These are phyloP conservation scores for Rhinolophus ferrumequinum DNA, from an alignment of 2,113 vertebrate genomes.

Conservation along the genomic window DNA sequence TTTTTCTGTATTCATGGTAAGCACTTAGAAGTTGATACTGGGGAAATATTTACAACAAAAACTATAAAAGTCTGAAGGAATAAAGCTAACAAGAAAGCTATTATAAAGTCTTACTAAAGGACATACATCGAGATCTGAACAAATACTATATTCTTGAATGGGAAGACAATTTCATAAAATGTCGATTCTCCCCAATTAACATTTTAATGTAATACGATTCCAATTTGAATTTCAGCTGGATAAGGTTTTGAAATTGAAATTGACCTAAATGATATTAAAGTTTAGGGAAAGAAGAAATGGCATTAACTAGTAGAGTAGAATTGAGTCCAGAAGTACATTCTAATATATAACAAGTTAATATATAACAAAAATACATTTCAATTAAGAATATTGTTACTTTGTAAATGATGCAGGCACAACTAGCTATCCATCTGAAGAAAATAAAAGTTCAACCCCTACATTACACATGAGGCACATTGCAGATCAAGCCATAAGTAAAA, in stretches of 20 bases:
- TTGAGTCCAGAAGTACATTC: not conserved
- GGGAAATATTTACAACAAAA: not conserved
- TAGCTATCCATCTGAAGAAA: not conserved
- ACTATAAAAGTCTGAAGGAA: not conserved
- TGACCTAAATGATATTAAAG: not conserved
- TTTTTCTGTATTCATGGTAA: conserved; percentile 6
- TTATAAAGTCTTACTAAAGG: not conserved
- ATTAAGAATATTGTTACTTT: not conserved
- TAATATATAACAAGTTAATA: not conserved
- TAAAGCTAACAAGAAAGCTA: conserved; percentile 11
- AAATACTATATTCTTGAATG: conserved; percentile 7
- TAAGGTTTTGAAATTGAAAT: conserved; percentile 16
- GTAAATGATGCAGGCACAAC: not conserved
- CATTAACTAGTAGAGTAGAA: not conserved
- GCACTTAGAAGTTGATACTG: not conserved
- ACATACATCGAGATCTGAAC: not conserved
- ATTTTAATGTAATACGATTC: not conserved
- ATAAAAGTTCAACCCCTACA: not conserved
- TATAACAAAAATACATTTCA: conserved; percentile 1
- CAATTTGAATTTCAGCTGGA: conserved; percentile 32
- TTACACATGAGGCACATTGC: not conserved
- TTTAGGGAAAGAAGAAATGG: conserved; percentile 21
- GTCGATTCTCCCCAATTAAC: not conserved
- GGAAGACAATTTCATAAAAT: not conserved
- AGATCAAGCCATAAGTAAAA: not conserved